phyloP scores from a whole-genome alignment of 2,113 vertebrate species.

The Anarrhichthys ocellatus region DNA sequence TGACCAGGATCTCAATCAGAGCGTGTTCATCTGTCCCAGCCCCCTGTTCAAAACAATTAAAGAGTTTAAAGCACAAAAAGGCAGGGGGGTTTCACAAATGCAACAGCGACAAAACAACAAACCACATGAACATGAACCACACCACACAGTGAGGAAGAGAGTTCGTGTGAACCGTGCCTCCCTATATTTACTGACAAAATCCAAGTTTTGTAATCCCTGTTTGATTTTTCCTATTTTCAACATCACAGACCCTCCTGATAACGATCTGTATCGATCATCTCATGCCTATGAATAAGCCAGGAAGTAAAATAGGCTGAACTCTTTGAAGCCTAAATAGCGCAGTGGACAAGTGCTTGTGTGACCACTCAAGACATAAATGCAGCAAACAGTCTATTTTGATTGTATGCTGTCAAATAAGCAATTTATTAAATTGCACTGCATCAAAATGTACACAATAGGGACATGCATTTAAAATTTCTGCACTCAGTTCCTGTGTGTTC shows the following conservation, averaged over 20 bases:
- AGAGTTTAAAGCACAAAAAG: background rate
- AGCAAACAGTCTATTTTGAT: background rate
- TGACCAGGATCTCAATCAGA: slow-evolving; percentile 94
- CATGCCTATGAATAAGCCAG: background rate
- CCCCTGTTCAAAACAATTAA: slow-evolving; percentile 82
- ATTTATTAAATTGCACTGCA: background rate
- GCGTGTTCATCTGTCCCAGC: slow-evolving; percentile 93
- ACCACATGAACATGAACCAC: background rate
- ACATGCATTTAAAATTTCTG: background rate
- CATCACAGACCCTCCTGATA: background rate
- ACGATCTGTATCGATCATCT: background rate
- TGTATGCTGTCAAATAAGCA: background rate
- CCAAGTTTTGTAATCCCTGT: background rate
- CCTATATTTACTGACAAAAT: background rate
- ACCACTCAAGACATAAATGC: background rate
- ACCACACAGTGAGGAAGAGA: background rate
- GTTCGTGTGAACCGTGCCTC: background rate
- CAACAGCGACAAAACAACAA: background rate
- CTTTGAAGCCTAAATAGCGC: slow-evolving; percentile 4
- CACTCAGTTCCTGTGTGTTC: background rate
- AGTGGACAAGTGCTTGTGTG: background rate
- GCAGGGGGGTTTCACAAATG: background rate
- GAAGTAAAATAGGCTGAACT: background rate
- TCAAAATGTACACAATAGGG: background rate
- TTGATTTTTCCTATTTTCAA: background rate